Base-by-base conservation (phyloP, 2,113 vertebrate genomes). In the Lampris incognitus region DNA sequence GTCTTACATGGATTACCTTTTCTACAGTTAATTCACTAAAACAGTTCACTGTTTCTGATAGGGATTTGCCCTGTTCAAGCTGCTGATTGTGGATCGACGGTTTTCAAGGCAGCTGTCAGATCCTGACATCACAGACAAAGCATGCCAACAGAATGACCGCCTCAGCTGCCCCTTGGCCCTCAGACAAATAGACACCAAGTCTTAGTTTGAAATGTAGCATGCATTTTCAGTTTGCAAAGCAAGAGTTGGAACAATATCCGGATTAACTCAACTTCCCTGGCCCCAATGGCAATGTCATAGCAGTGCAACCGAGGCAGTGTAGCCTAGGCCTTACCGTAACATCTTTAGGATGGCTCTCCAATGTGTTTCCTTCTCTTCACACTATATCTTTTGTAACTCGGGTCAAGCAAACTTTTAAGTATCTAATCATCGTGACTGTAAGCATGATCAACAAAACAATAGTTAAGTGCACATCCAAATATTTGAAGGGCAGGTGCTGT, bases 81-180 rank as follows among this genome's bases (percentile, higher is more conserved):
- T 54, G 37, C 49, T 4, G 9, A 11, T 10, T 37, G 48, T 66
- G 9, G 24, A 38, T 55, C 41, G 57, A 44, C 11, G 3, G 57
- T 70, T 55, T 11, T 56, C 7, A 2, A 46, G 46, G 56, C 74
- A 9, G 66, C 59, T 78, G 79, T 82, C 46, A 59, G 55, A 66
- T 62, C n/a, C 57, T 69, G 40, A 62, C 50, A 60, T 72, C 65
- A 54, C 56, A 77, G 70, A 77, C 76, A 71, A n/a, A 59, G 6
- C 68, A 66, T 62, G 40, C 69, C 75, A 69, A 66, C 52, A 44
- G 54, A 55, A 59, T 50, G 3, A 56, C 57, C 38, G 64, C 56
- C n/a, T 68, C 79, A 64, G 55, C 57, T 60, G 49, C 3, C 61
- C 66, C n/a, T 6, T 11, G 62, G 6, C 59, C 10, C 55, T 40